Evolutionary conservation across 2,888 invertebrate genomes (phyloP).

Genomic region (Andrena dorsata): DNA sequence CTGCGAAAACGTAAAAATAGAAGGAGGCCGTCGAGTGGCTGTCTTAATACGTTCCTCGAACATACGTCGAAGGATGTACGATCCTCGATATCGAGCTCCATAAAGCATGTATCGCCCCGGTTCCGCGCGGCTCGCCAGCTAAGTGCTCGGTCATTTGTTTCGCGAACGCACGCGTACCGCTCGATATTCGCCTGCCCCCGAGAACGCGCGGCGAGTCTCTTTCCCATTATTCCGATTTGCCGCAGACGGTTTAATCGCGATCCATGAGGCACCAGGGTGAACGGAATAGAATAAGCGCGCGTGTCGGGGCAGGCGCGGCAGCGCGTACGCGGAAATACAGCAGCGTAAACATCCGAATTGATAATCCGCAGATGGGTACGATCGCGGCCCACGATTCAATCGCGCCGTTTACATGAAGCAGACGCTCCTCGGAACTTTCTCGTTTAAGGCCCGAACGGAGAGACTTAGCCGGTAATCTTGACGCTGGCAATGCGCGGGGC

Average conservation of each 20-base stretch:
- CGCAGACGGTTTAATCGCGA: not conserved
- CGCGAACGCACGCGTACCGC: slow-evolving; percentile 13
- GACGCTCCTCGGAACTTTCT: slow-evolving; percentile 59
- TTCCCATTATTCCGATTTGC: slow-evolving; percentile 41
- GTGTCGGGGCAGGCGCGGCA: too few relatives aligned
- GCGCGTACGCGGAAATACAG: slow-evolving; percentile 10
- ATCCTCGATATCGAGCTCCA: slow-evolving; percentile 17
- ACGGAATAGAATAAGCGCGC: too few relatives aligned
- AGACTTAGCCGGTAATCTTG: slow-evolving; percentile 63
- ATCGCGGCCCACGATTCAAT: slow-evolving; percentile 27
- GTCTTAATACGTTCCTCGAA: slow-evolving; percentile 22
- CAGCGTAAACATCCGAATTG: slow-evolving; percentile 52
- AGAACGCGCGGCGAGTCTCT: not conserved
- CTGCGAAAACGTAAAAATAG: slow-evolving; percentile 12
- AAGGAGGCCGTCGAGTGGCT: slow-evolving; percentile 11
- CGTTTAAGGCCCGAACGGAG: slow-evolving; percentile 62
- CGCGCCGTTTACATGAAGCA: slow-evolving; percentile 65
- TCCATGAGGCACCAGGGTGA: too few relatives aligned
- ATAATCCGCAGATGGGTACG: slow-evolving; percentile 65
- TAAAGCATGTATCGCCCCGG: not conserved
- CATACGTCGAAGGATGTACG: slow-evolving; percentile 12
- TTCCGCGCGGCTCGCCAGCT: too few relatives aligned
- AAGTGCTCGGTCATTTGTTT: slow-evolving; percentile 49
- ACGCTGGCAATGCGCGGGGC: slow-evolving; percentile 37
- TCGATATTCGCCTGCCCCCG: slow-evolving; percentile 38